Evolutionary conservation across 2,113 vertebrate species (phyloP).

Genomic region (Tachycineta bicolor): DNA sequence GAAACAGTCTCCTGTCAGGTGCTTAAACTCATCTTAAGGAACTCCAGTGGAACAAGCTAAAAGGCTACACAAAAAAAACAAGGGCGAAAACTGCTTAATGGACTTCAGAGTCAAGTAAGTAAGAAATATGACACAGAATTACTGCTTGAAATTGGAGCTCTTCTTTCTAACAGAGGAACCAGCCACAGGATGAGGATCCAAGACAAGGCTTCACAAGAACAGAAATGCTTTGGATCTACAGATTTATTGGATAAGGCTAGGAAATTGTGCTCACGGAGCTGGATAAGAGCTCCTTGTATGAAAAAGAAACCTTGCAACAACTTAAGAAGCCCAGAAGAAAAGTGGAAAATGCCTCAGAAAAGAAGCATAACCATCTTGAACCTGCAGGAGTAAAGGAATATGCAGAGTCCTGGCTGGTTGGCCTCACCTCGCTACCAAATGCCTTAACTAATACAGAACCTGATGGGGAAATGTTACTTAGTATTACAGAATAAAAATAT

Average conservation of each 20-base stretch:
- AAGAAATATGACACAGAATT: not conserved
- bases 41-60: not conserved
- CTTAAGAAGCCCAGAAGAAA: not conserved
- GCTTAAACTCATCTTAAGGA: not conserved
- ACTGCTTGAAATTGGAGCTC: not conserved
- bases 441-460: not conserved
- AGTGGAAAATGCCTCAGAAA: not conserved
- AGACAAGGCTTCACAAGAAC: not conserved
- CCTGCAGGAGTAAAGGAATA: slow-evolving; percentile 9
- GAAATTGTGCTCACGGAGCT: not conserved
- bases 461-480: not conserved
- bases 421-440: not conserved
- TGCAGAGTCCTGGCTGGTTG: not conserved
- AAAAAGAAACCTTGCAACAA: not conserved
- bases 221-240: not conserved
- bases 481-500: not conserved
- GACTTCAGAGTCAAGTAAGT: not conserved
- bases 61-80: not conserved
- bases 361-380: not conserved
- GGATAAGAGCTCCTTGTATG: not conserved
- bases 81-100: not conserved
- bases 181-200: not conserved
- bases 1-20: not conserved
- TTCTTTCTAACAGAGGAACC: not conserved
- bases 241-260: not conserved